These are phyloP conservation scores for Hepsetus odoe DNA, from an alignment of 2,113 vertebrate genomes.

Conservation along the genomic window DNA sequence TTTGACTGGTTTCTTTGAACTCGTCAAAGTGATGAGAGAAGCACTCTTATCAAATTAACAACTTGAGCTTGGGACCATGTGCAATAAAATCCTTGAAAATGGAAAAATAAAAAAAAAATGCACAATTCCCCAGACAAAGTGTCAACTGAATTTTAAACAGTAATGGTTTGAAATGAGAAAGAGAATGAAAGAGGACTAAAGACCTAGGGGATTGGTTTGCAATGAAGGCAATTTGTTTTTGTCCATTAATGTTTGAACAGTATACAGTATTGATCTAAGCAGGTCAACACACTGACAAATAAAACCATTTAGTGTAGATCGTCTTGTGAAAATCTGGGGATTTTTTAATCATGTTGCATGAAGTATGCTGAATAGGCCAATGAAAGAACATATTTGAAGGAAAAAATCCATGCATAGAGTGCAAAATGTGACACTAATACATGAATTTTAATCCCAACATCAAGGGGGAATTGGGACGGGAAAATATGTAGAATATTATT, in stretches of 20 bases:
- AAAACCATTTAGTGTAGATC: constrained; percentile 59
- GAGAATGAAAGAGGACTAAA: constrained; percentile 35
- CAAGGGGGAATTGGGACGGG: too few species aligned
- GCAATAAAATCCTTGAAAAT: constrained; percentile 8
- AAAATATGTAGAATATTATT: background rate
- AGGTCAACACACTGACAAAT: constrained; percentile 67
- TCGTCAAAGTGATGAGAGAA: background rate
- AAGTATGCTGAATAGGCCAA: background rate
- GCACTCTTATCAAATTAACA: background rate
- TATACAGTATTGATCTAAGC: constrained; percentile 76
- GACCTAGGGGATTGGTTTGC: constrained; percentile 63
- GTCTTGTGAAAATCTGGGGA: constrained; percentile 53
- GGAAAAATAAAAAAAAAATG: background rate
- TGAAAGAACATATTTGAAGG: background rate
- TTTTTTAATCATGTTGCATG: background rate
- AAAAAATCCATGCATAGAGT: background rate
- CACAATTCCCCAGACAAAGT: constrained; percentile 20
- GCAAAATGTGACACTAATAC: too few species aligned
- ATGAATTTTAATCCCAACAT: too few species aligned
- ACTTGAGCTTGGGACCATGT: constrained; percentile 1
- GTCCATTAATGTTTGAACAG: constrained; percentile 67
- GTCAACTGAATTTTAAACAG: constrained; percentile 1
- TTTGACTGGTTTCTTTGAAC: background rate
- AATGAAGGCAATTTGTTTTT: constrained; percentile 76
- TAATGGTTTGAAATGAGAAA: constrained; percentile 37